A percentile compares a stretch with the other conserved stretches of the same genome.
Evolutionary conservation across 2,797 vertebrate species (phyloP).

Genomic region (Psittacula echo): DNA sequence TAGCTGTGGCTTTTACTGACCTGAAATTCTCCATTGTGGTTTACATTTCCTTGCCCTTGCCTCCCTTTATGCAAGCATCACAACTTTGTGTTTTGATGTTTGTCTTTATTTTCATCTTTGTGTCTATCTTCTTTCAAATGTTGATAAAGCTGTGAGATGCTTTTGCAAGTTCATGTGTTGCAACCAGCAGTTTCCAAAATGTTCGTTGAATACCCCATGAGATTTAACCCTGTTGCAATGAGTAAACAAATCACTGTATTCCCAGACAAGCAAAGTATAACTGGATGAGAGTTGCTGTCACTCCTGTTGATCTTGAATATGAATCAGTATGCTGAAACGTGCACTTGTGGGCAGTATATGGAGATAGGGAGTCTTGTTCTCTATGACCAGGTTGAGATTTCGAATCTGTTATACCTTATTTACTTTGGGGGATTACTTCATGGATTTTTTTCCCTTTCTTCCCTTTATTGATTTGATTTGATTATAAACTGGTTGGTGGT

Average conservation of each 20-base stretch:
- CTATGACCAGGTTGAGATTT: neutral
- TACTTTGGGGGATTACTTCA: neutral
- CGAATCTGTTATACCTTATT: neutral
- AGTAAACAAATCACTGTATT: neutral
- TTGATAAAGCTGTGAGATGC: neutral
- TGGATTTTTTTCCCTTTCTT: neutral
- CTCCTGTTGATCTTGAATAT: neutral
- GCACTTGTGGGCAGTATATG: neutral
- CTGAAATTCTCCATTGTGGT: neutral
- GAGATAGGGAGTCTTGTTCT: neutral
- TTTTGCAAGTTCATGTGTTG: neutral
- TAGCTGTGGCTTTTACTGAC: neutral
- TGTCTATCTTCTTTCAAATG: neutral
- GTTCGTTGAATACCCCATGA: neutral
- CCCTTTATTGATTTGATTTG: neutral
- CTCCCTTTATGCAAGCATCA: neutral
- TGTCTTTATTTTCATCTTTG: conserved; percentile 1
- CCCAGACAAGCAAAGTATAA: neutral
- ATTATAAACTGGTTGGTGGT: neutral
- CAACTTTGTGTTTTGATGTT: neutral
- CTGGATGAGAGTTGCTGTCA: neutral
- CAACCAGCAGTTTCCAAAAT: neutral
- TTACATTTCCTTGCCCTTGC: neutral
- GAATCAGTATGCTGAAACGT: neutral
- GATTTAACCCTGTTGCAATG: neutral